These are phyloP conservation scores for Phoebastria nigripes DNA, from an alignment of 2,797 vertebrate species.

Conservation along the genomic window DNA sequence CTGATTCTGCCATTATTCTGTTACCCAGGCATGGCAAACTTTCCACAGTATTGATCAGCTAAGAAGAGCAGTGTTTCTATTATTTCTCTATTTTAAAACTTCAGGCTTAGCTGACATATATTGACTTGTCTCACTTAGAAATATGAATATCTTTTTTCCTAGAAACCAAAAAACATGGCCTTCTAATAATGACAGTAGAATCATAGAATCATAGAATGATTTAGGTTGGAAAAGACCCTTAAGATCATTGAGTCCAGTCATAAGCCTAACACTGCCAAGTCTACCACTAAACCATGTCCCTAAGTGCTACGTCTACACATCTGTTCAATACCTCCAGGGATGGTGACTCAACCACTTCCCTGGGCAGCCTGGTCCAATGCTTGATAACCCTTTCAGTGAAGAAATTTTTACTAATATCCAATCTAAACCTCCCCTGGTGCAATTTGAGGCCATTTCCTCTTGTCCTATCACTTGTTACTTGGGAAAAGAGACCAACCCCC, in stretches of 20 bases:
- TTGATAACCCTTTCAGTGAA: neutral
- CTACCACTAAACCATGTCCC: neutral
- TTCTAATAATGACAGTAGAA: neutral
- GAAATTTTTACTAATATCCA: neutral
- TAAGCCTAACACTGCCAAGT: neutral
- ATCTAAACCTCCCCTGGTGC: neutral
- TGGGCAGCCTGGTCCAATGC: neutral
- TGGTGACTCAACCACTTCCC: neutral
- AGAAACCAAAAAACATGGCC: accelerated
- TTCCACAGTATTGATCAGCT: neutral
- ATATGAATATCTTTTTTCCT: neutral
- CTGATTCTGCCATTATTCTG: neutral
- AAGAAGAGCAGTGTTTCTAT: neutral
- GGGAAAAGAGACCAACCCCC: accelerated
- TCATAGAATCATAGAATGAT: neutral
- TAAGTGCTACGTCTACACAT: accelerated
- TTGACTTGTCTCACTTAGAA: neutral
- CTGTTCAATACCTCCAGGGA: no score
- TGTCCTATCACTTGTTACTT: neutral
- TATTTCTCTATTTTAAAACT: neutral
- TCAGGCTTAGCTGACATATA: neutral
- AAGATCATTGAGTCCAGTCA: neutral
- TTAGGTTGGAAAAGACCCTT: neutral
- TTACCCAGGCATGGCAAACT: neutral
- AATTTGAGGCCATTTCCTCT: neutral